Evolutionary conservation across 2,888 invertebrate genomes (phyloP).

Genomic region (Luperina nickerlii): DNA sequence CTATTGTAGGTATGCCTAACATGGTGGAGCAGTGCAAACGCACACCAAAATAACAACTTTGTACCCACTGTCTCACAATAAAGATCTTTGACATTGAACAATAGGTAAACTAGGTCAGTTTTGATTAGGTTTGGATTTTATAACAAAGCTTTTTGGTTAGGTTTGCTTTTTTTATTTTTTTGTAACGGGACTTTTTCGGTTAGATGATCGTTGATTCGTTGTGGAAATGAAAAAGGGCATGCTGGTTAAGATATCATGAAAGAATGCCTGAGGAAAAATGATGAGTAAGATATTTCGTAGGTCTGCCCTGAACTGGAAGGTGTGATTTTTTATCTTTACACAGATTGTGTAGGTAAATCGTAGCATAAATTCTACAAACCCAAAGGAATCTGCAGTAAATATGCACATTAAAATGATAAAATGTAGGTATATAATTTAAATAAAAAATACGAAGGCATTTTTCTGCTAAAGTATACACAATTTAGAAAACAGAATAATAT

Average conservation of each 20-base stretch:
- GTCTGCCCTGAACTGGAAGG: conserved; percentile 24
- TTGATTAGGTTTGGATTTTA: conserved; percentile 27
- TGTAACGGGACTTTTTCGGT: conserved; percentile 22
- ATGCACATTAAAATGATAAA: conserved; percentile 35
- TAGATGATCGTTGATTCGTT: conserved; percentile 32
- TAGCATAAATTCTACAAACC: conserved; percentile 9
- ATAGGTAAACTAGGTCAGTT: conserved; percentile 7
- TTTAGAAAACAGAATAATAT: conserved; percentile 28
- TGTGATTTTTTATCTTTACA: conserved; percentile 18
- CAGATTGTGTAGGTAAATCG: conserved; percentile 12
- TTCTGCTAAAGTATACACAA: conserved; percentile 23
- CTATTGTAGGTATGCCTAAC: too few relatives aligned
- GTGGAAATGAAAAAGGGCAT: conserved; percentile 58
- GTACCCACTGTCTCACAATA: too few relatives aligned
- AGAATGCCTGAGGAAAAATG: conserved; percentile 44
- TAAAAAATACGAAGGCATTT: conserved; percentile 38
- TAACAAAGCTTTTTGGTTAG: conserved; percentile 32
- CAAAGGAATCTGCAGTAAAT: conserved; percentile 20
- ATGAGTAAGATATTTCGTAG: conserved; percentile 33
- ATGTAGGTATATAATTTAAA: conserved; percentile 26
- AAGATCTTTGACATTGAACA: too few relatives aligned
- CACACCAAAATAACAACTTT: too few relatives aligned
- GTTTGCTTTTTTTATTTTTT: conserved; percentile 18
- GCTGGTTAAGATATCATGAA: conserved; percentile 56
- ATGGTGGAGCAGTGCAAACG: too few relatives aligned